phyloP scores from a whole-genome alignment of 1,140 invertebrate species.

The Zaprionus inermis region DNA sequence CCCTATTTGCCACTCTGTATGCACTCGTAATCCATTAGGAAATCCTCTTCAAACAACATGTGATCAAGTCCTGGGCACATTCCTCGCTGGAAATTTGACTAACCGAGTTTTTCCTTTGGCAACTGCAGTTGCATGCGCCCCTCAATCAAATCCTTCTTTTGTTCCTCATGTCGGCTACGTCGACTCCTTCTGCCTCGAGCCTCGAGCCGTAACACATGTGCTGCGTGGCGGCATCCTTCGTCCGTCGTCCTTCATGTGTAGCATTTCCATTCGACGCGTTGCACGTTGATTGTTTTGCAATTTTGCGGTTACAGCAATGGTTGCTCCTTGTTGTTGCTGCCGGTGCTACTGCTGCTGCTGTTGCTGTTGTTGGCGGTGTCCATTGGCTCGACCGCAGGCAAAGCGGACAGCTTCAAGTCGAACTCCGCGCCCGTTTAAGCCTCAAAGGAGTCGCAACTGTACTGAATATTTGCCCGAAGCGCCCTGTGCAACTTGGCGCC shows the following conservation, averaged over 20 bases:
- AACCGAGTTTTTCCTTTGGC: slow-evolving; percentile 16
- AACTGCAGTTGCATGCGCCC: slow-evolving; percentile 5
- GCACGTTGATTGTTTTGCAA: slow-evolving; percentile 79
- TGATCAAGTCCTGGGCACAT: slow-evolving; percentile 20
- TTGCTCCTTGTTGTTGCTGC: slow-evolving; percentile 35
- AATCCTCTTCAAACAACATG: slow-evolving; percentile 24
- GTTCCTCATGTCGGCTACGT: not conserved
- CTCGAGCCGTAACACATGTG: slow-evolving; percentile 22
- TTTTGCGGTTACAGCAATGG: too few species aligned
- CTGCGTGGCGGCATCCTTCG: not conserved
- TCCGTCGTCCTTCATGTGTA: slow-evolving; percentile 8
- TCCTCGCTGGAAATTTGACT: slow-evolving; percentile 37
- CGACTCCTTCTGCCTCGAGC: not conserved
- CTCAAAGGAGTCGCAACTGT: slow-evolving; percentile 18
- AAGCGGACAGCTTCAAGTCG: not conserved
- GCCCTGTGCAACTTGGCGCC: slow-evolving; percentile 2
- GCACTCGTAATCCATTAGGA: slow-evolving; percentile 8
- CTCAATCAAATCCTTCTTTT: slow-evolving; percentile 41
- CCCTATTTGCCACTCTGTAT: not conserved
- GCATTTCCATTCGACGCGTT: slow-evolving; percentile 56
- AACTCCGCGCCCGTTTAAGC: slow-evolving; percentile 11
- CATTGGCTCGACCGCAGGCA: slow-evolving; percentile 34
- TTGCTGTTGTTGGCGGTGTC: slow-evolving; percentile 26
- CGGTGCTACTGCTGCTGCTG: not conserved
- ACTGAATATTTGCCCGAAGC: slow-evolving; percentile 8